These are phyloP conservation scores for Bos indicus DNA, from an alignment of 2,113 vertebrate genomes.

Conservation along the genomic window DNA sequence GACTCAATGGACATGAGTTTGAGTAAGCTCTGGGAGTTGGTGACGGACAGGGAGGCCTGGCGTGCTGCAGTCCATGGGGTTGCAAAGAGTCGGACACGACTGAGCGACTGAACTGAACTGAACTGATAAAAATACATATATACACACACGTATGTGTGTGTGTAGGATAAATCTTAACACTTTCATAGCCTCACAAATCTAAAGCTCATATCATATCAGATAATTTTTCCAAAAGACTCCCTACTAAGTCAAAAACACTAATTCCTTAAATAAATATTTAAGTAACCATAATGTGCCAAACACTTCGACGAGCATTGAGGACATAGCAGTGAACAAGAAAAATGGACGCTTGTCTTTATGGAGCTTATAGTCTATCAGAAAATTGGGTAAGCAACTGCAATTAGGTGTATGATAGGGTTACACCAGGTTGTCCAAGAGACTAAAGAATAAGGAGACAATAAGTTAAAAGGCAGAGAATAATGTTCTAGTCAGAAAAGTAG, in stretches of 20 bases:
- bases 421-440: neutral
- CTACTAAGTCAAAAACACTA: neutral
- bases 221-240: neutral
- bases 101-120: neutral
- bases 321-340: neutral
- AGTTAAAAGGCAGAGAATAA: neutral
- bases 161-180: neutral
- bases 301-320: neutral
- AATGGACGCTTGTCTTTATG: neutral
- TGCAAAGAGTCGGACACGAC: neutral
- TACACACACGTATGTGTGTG: neutral
- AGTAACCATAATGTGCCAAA: neutral
- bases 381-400: neutral
- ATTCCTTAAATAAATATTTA: neutral
- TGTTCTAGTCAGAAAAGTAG: neutral
- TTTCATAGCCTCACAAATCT: neutral
- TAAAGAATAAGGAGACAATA: neutral
- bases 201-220: neutral
- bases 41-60: neutral
- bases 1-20: neutral
- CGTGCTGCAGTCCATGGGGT: neutral
- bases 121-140: neutral
- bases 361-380: neutral
- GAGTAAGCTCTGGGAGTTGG: neutral
- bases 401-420: neutral